Evolutionary conservation across 2,888 invertebrate species (phyloP), one percentile per base, ranked within the genome.

Genomic region (Macropis europaea): DNA sequence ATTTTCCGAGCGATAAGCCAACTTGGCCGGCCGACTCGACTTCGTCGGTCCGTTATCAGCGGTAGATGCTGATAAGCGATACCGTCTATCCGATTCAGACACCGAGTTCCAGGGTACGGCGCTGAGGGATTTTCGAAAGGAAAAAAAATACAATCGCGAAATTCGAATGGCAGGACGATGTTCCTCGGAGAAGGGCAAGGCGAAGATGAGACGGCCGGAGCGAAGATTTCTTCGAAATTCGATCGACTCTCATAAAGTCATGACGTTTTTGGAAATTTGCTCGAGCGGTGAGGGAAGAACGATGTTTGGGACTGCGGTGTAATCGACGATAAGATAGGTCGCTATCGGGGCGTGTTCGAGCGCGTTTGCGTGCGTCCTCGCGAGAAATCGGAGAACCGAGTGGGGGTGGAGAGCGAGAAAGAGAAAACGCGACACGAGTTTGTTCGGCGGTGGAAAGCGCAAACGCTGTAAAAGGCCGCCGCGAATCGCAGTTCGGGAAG

Each of bases 1-100:
- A 79, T 79, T 81, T 78, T 56, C 50, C 24, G 56, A 54, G n/a
- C 64, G 79, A 81, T 73, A 84, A 84, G 73, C 68, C n/a, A n/a
- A 54, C 53, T 48, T 62, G 71, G 38, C 71, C 72, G 78, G 57
- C 62, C 73, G 73, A 72, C 75, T 76, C 72, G 67, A 76, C 81
- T 78, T 79, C 42, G 76, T 76, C 70, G 64, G 75, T 72, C 61
- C 66, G 79, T 86, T 85, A 85, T 85, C 85, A 81, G 79, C 50
- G 66, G 68, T 77, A 81, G 86, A 87, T 85, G 74, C 79, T 82
- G 87, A 86, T 87, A 87, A 87, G 84, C 82, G 85, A 86, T 84
- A 84, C 57, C 73, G 66, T 64, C 52, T 70, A 69, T 75, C 74
- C 76, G 80, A 74, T 73, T 36, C 50, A 66, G 63, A 22, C 30